A percentile compares a stretch with the other conserved stretches of the same genome.
These are phyloP conservation scores for Drepanosiphum platanoidis DNA, from an alignment of 2,888 invertebrate genomes.

Conservation along the genomic window DNA sequence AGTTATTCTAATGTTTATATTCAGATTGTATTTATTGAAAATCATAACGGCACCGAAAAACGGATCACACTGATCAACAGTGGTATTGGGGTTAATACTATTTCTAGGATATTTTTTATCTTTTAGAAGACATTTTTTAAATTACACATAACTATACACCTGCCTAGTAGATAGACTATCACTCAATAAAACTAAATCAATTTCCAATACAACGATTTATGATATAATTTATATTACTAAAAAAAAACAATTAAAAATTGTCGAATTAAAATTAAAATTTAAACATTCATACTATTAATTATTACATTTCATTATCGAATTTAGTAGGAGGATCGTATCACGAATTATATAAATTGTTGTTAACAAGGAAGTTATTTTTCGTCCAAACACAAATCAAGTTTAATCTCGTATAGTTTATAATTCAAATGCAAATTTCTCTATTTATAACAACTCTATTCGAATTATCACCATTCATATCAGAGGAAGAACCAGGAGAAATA, in stretches of 20 bases:
- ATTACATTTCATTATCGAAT: not conserved
- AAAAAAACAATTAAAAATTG: not conserved
- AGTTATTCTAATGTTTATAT: no score
- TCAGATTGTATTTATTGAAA: no score
- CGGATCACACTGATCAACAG: no score
- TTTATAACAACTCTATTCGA: not conserved
- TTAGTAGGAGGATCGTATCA: not conserved
- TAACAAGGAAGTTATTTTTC: not conserved
- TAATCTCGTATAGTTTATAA: slow-evolving; percentile 15
- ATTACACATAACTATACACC: no score
- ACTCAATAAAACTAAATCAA: not conserved
- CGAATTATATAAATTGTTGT: slow-evolving; percentile 23
- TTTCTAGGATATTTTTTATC: no score
- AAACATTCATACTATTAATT: not conserved
- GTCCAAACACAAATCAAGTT: slow-evolving; percentile 27
- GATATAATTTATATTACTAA: not conserved
- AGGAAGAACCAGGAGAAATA: not conserved
- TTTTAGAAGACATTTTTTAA: no score
- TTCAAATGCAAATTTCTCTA: slow-evolving; percentile 16
- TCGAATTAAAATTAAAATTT: not conserved
- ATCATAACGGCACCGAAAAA: no score
- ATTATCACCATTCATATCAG: not conserved
- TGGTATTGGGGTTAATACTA: no score
- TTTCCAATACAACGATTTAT: not conserved
- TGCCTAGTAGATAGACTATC: no score